These are phyloP conservation scores for Pholis gunnellus DNA, from an alignment of 2,113 vertebrate species.

Conservation along the genomic window DNA sequence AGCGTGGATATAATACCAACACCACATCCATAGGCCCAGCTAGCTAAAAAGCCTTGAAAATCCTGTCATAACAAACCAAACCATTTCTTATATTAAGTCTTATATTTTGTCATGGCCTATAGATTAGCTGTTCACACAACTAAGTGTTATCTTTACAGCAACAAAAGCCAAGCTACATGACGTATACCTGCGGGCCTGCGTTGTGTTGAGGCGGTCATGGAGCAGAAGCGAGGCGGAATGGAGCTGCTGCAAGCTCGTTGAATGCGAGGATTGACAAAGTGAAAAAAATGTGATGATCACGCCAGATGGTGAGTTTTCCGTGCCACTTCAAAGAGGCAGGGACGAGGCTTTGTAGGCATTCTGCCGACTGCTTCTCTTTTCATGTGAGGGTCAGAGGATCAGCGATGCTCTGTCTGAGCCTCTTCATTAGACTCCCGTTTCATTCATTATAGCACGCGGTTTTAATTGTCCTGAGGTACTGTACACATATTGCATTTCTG, in stretches of 20 bases:
- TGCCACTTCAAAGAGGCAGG: conserved; percentile 75
- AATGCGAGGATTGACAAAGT: conserved; percentile 67
- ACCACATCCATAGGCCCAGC: not conserved
- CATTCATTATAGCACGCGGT: conserved; percentile 58
- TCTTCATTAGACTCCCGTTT: conserved; percentile 73
- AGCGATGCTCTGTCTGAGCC: conserved; percentile 64
- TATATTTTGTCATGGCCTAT: not conserved
- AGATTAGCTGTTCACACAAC: not conserved
- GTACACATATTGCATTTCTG: conserved; percentile 61
- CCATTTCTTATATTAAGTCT: not conserved
- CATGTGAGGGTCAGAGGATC: conserved; percentile 69
- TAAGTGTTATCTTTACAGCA: not conserved
- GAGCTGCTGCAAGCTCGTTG: conserved; percentile 19
- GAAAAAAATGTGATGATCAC: conserved; percentile 68
- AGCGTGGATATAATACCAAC: not conserved
- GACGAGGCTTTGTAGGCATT: conserved; percentile 74
- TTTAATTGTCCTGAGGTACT: conserved; percentile 71
- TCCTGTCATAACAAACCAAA: not conserved
- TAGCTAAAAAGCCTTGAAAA: not conserved
- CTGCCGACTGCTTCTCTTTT: conserved; percentile 72
- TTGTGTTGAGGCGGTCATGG: conserved; percentile 15
- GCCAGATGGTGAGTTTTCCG: conserved; percentile 77
- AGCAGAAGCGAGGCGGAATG: conserved; percentile 6
- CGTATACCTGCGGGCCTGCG: not conserved
- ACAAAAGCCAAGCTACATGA: not conserved